phyloP scores from a whole-genome alignment of 1,140 invertebrate species.

The Rhopalosiphum padi region DNA sequence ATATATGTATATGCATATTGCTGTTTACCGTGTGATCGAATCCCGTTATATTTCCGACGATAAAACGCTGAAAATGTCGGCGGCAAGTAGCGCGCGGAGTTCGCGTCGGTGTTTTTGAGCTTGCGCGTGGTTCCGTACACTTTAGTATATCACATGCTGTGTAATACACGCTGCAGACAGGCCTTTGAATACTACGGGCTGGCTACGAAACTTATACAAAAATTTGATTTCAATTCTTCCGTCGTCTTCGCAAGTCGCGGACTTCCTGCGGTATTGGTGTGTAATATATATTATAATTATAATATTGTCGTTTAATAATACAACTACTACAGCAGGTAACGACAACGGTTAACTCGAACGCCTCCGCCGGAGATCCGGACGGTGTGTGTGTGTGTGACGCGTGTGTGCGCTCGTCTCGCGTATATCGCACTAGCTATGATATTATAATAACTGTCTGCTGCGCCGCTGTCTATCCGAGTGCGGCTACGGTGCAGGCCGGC shows the following conservation, averaged over 20 bases:
- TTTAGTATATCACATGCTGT: background rate
- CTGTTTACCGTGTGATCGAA: conserved; percentile 8
- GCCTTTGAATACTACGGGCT: background rate
- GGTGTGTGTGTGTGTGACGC: no score
- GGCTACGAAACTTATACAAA: background rate
- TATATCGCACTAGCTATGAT: background rate
- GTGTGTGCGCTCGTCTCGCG: background rate
- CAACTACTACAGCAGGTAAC: background rate
- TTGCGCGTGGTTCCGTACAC: background rate
- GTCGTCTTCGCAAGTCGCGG: background rate
- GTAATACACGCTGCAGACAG: background rate
- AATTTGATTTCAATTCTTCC: background rate
- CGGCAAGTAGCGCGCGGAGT: no score
- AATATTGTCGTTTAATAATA: no score
- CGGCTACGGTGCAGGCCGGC: no score
- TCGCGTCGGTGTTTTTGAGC: background rate
- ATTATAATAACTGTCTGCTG: conserved; percentile 4
- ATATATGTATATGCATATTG: background rate
- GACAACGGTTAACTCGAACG: background rate
- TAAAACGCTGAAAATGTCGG: background rate
- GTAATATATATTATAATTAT: no score
- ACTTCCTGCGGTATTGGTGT: background rate
- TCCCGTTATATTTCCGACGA: background rate
- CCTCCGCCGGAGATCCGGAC: background rate
- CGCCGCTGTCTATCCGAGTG: background rate